Evolutionary conservation across 1,140 invertebrate genomes (phyloP), one percentile per base, ranked within the genome.

Genomic region (Physella acuta): DNA sequence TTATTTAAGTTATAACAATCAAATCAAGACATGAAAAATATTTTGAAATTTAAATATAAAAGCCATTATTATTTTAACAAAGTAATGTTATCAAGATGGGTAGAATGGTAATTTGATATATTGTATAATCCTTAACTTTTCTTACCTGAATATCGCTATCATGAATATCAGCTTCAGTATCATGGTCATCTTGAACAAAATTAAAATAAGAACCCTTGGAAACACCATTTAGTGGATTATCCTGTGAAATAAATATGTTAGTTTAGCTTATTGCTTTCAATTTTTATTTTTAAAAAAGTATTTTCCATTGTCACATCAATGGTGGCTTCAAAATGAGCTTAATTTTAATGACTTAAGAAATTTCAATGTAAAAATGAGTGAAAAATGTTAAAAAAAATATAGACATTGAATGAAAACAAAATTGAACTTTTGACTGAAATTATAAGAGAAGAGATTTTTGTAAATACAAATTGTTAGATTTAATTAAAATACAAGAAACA

Each of bases 131-230:
- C n/a, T n/a, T n/a, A n/a, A n/a, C n/a, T n/a, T n/a, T n/a, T 44
- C 39, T 44, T 11, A 44, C 39, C 39, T 44, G 39, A 44, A 44
- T 44, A 44, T 44, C 39, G 20, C n/a, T n/a, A n/a, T n/a, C n/a
- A n/a, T n/a, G 11, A 36, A 30, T 36, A 31, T 67, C 33, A n/a
- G 28, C 16, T 14, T 59, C 66, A 24, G 26, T 68, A 11, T 68
- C 66, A 20, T 44, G 39, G 20, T 44, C 39, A 44, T 20, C 39
- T 20, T 44, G 39, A 44, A 44, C 36, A 60, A 68, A 68, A 28
- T 68, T 68, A 30, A 31, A 68, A 39, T 68, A 68, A 30, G n/a
- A 11, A 31, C 55, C 56, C 37, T 68, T 68, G 16, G n/a, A 59
- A 31, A 16, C 16, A 44, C 20, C 26, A 51, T 55, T 68, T 37